Evolutionary conservation across 1,140 invertebrate genomes (phyloP), one percentile per base, ranked within the genome.

Genomic region (Hestina assimilis): DNA sequence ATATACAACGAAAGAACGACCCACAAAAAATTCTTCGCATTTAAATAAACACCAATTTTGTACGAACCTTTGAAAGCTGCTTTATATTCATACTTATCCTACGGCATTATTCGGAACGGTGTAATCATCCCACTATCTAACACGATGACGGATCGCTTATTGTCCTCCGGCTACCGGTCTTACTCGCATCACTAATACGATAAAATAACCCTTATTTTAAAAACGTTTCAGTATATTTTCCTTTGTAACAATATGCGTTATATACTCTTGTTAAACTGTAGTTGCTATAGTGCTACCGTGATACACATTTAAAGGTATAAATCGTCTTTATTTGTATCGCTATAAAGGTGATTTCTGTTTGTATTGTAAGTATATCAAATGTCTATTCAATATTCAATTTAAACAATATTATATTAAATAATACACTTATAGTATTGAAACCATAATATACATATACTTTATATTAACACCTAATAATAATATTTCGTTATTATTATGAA

Each of bases 91-190:
- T 72, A 76, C n/a, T 75, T 78, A 71, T 75, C 79, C 75, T 71
- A 63, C 71, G 77, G 80, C 75, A 65, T 68, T 66, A 64, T 67
- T 59, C 64, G 43, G 63, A 68, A 60, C 68, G 41, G 47, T 75
- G 73, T 75, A 85, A 85, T 83, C 82, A 78, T 75, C 65, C 65
- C 69, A 66, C 75, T 80, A 83, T 83, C 79, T 76, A 72, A 79
- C 66, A 46, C 67, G 69, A 75, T 81, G 78, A 83, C 75, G 71
- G 82, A 87, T 87, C 71, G 73, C 72, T 82, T 75, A 80, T 84
- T 84, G 83, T 83, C 75, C 71, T 69, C 64, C 50, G 55, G 77
- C 82, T 87, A 87, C 83, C 63, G 75, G 83, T 81, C 62, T 82
- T 86, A 79, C 72, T 50, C 53, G 50, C 2, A 12, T 4, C 26